Conservation (phyloP, 2,797 vertebrate species). For the Serranus cabrilla region DNA sequence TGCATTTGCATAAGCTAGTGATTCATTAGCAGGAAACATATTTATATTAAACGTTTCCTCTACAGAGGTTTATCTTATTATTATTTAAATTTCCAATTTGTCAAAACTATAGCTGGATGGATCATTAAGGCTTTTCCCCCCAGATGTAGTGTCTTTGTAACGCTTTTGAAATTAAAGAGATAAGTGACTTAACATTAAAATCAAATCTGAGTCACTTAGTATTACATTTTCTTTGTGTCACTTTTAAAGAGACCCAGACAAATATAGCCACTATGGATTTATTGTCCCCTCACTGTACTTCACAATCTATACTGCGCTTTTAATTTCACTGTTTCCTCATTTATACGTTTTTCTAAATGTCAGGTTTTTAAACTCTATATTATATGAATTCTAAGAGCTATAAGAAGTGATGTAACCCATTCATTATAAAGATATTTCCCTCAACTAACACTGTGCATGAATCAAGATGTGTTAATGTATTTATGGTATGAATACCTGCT, state of each 20-base stretch:
- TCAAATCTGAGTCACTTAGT: background rate
- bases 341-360: background rate
- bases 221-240: slow-evolving; percentile 1
- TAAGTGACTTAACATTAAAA: background rate
- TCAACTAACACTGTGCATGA: background rate
- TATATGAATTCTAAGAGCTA: background rate
- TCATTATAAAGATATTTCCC: background rate
- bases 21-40: slow-evolving; percentile 46
- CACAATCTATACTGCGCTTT: background rate
- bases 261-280: background rate
- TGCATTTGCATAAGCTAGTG: slow-evolving; percentile 29
- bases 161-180: slow-evolving; percentile 21
- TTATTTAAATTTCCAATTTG: slow-evolving; percentile 22
- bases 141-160: background rate
- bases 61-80: background rate
- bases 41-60: slow-evolving; percentile 29
- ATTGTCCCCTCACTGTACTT: accelerated
- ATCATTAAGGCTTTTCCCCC: slow-evolving; percentile 1
- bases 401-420: no score
- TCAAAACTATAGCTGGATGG: slow-evolving; percentile 7
- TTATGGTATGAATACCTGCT: background rate
- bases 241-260: slow-evolving; percentile 3
- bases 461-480: background rate
- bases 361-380: no score
- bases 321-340: background rate